Evolutionary conservation across 2,888 invertebrate species (phyloP).

Genomic region (Argynnis bischoffii): DNA sequence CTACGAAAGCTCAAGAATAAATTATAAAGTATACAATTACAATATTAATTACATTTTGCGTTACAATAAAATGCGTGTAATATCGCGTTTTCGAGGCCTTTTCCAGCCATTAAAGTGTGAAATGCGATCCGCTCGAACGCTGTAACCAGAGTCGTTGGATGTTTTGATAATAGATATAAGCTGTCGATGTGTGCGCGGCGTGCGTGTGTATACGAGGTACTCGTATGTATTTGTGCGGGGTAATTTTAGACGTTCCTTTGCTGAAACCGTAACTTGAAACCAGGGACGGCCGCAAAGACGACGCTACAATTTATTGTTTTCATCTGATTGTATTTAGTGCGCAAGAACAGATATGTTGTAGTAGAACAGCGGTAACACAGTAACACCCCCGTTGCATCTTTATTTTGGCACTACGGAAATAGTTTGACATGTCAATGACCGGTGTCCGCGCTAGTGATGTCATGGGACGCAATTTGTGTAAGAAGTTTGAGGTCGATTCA

Average conservation of each 20-base stretch:
- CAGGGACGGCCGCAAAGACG: conserved; percentile 75
- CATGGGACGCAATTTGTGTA: conserved; percentile 65
- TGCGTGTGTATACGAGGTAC: conserved; percentile 61
- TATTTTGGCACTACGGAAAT: conserved; percentile 79
- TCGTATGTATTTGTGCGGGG: conserved; percentile 71
- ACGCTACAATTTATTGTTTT: conserved; percentile 80
- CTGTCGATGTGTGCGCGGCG: conserved; percentile 68
- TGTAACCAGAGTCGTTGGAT: conserved; percentile 80
- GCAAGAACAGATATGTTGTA: background rate
- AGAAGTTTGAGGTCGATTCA: conserved; percentile 74
- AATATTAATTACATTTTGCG: conserved; percentile 81
- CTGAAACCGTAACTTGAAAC: conserved; percentile 80
- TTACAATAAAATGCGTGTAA: conserved; percentile 81
- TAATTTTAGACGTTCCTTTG: conserved; percentile 83
- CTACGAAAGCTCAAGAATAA: conserved; percentile 68
- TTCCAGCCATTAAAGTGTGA: conserved; percentile 83
- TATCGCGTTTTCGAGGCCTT: conserved; percentile 82
- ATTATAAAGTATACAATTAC: conserved; percentile 75
- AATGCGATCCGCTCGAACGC: conserved; percentile 81
- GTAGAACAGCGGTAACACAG: conserved; percentile 44
- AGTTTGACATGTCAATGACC: conserved; percentile 81
- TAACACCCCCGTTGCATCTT: conserved; percentile 63
- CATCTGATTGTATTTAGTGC: conserved; percentile 63
- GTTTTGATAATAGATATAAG: conserved; percentile 83
- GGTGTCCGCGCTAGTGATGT: conserved; percentile 75